These are phyloP conservation scores for Ceratitis capitata DNA, from an alignment of 1,140 invertebrate genomes.

Conservation along the genomic window DNA sequence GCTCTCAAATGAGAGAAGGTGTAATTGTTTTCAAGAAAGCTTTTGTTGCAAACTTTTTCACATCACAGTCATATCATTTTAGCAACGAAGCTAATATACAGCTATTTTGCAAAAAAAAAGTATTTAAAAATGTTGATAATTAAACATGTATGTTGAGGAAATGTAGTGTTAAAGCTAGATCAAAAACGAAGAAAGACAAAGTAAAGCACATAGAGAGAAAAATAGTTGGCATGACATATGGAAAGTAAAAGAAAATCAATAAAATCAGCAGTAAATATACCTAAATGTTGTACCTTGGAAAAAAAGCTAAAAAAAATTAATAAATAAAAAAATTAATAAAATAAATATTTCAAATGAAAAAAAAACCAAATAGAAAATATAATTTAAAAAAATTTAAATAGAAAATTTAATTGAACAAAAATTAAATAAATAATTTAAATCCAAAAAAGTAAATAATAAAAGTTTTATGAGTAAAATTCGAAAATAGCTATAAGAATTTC, in stretches of 20 bases:
- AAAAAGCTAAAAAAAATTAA: not conserved
- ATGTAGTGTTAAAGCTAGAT: not conserved
- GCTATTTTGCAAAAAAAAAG: conserved; percentile 1
- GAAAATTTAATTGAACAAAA: not conserved
- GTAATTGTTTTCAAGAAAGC: not conserved
- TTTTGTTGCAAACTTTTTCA: conserved; percentile 5
- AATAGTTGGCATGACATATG: not conserved
- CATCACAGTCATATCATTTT: conserved; percentile 40
- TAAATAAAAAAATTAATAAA: not conserved
- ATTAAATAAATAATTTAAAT: not conserved
- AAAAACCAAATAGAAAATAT: not conserved
- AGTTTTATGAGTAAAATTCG: not conserved
- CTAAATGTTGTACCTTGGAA: conserved; percentile 31
- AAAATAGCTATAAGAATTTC: not conserved
- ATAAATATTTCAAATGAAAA: not conserved
- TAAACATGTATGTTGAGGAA: not conserved
- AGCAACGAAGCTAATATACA: not conserved
- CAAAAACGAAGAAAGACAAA: not conserved
- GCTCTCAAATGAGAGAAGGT: not conserved
- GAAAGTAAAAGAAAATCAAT: not conserved
- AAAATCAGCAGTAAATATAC: not conserved
- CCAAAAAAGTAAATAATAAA: not conserved
- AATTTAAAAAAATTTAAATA: not conserved
- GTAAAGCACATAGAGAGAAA: not conserved
- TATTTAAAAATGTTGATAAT: conserved; percentile 11